phyloP scores from a whole-genome alignment of 1,140 invertebrate genomes.

The Ephestia elutella region DNA sequence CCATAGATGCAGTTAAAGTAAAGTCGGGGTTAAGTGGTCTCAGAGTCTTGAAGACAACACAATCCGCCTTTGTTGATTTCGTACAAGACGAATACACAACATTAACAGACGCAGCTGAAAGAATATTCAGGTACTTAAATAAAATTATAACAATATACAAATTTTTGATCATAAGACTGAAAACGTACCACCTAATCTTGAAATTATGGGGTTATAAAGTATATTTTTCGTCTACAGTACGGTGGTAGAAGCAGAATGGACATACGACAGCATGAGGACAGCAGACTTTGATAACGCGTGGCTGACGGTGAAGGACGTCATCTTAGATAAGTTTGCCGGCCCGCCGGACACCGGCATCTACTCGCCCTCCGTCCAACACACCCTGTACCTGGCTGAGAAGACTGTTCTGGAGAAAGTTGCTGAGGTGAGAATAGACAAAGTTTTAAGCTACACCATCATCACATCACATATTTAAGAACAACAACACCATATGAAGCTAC shows the following conservation, averaged over 20 bases:
- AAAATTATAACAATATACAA: too few species aligned
- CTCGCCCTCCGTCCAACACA: slow-evolving; percentile 85
- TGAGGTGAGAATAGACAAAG: slow-evolving; percentile 66
- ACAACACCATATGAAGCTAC: too few species aligned
- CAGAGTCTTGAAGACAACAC: slow-evolving; percentile 83
- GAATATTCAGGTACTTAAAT: slow-evolving; percentile 73
- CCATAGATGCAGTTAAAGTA: slow-evolving; percentile 75
- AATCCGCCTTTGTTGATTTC: slow-evolving; percentile 85
- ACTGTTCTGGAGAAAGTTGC: slow-evolving; percentile 78
- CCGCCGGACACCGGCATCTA: slow-evolving; percentile 78
- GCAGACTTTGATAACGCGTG: slow-evolving; percentile 80
- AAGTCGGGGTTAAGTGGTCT: slow-evolving; percentile 80
- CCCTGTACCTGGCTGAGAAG: slow-evolving; percentile 81
- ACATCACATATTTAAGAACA: too few species aligned
- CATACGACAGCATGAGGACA: slow-evolving; percentile 77
- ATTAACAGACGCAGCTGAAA: slow-evolving; percentile 81
- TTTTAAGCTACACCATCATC: too few species aligned
- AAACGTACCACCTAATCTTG: too few species aligned
- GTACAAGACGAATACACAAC: slow-evolving; percentile 84
- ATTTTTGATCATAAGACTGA: too few species aligned
- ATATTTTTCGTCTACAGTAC: slow-evolving; percentile 75
- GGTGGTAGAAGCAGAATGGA: slow-evolving; percentile 81
- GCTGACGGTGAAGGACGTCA: slow-evolving; percentile 79
- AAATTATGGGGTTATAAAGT: too few species aligned
- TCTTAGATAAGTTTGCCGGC: slow-evolving; percentile 83